These are phyloP conservation scores for Epinotia nisella DNA, from an alignment of 2,888 invertebrate species.

Conservation along the genomic window DNA sequence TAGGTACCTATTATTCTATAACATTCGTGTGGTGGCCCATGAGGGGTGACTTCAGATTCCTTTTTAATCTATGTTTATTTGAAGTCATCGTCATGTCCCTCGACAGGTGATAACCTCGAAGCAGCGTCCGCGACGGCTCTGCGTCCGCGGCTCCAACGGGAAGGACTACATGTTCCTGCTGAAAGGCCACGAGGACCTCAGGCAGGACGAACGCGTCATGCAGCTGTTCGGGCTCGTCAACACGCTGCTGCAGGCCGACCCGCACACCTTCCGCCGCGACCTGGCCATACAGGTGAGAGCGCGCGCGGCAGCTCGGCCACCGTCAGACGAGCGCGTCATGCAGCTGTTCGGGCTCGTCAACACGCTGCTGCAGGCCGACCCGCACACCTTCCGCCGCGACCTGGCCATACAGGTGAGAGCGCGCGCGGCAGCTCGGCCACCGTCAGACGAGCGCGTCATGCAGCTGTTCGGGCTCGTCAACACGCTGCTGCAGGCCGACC, in stretches of 20 bases:
- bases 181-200: conserved; percentile 99
- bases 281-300: conserved; percentile 77
- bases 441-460: too few relatives aligned
- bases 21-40: not conserved
- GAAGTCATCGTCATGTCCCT: not conserved
- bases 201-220: conserved; percentile 99
- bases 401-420: too few relatives aligned
- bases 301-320: too few relatives aligned
- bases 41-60: not conserved
- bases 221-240: conserved; percentile 98
- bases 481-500: too few relatives aligned
- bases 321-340: too few relatives aligned
- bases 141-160: conserved; percentile 97
- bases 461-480: too few relatives aligned
- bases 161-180: conserved; percentile 99
- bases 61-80: not conserved
- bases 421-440: too few relatives aligned
- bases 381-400: too few relatives aligned
- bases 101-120: conserved; percentile 98
- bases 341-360: too few relatives aligned
- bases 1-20: too few relatives aligned
- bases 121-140: conserved; percentile 97
- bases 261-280: conserved; percentile 97
- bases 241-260: conserved; percentile 96
- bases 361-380: too few relatives aligned